These are phyloP conservation scores for Stenurella melanura DNA, from an alignment of 2,888 invertebrate genomes.

Conservation along the genomic window DNA sequence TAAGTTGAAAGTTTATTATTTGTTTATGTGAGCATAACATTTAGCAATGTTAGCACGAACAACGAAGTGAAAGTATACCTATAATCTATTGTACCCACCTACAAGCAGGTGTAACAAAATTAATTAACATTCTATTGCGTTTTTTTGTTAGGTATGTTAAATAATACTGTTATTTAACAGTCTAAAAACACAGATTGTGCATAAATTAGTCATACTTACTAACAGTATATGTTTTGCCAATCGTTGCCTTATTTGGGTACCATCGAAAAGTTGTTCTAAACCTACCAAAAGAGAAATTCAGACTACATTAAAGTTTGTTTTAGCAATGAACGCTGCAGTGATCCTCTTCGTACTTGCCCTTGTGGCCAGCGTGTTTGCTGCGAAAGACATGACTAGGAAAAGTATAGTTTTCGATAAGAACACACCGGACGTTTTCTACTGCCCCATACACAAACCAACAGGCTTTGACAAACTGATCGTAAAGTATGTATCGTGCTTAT, in stretches of 20 bases:
- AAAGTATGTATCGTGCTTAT: constrained; percentile 71
- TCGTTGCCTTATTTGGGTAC: constrained; percentile 6
- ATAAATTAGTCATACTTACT: neutral
- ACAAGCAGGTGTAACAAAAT: neutral
- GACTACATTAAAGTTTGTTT: neutral
- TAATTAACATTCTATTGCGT: constrained; percentile 3
- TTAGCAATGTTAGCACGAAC: neutral
- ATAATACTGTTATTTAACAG: constrained; percentile 7
- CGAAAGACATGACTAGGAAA: constrained; percentile 85
- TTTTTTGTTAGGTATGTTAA: neutral
- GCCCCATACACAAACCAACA: constrained; percentile 85
- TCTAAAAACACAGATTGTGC: neutral
- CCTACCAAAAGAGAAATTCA: too few species aligned
- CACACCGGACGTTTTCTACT: constrained; percentile 87
- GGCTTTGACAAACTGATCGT: constrained; percentile 85
- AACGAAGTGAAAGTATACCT: constrained; percentile 32
- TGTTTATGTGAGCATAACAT: neutral
- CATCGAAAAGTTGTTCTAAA: neutral
- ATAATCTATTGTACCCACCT: neutral
- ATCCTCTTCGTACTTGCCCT: constrained; percentile 40
- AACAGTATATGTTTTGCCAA: neutral
- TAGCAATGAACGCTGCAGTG: constrained; percentile 45
- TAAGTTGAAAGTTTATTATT: constrained; percentile 8
- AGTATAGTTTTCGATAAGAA: constrained; percentile 87
- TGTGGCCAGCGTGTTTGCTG: constrained; percentile 57